Base-by-base conservation (phyloP, 2,888 invertebrate genomes). In the Cetonia aurata region DNA sequence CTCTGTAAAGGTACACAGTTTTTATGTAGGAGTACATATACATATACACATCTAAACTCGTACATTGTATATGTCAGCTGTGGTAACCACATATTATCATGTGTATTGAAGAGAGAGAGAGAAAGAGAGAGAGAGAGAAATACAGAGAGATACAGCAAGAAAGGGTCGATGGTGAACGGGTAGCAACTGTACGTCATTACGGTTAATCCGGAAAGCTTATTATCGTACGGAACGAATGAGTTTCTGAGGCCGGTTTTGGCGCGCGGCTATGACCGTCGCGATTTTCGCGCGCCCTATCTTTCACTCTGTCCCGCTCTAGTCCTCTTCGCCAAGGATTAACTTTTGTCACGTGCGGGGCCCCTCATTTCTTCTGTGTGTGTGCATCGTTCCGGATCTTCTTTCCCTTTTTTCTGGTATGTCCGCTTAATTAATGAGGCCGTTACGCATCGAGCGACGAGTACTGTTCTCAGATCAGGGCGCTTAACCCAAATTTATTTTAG, bases 181-280 rank as follows among this genome's bases (percentile, higher is more conserved):
- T 68, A 68, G 56, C 68, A 48, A 68, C 68, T 57, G 67, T 68
- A 68, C 53, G 68, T 68, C 68, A 57, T 68, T 68, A 68, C 33
- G 56, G 9, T 57, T 68, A 68, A 68, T 68, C 68, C 68, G 44
- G 19, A 68, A 68, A 68, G 68, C 68, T 56, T 46, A 68, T 68
- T 68, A 68, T 56, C 57, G 57, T 46, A 57, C 48, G 44, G 33
- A 68, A 68, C 57, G 68, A 56, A 68, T 68, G 68, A 19, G 31
- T 48, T 57, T 48, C 46, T 25, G 37, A 8, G 37, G 37, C 37
- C 37, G 37, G 37, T 37, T 37, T 37, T 10, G 37, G 10, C 37
- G 37, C 10, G 37, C 37, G 37, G 37, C 8, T 10, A 37, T 10
- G 9, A 37, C 37, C 37, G 37, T 37, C 37, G 37, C 37, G 37